Conservation (phyloP, 2,797 vertebrate genomes). For the Diglossa cyanea region DNA sequence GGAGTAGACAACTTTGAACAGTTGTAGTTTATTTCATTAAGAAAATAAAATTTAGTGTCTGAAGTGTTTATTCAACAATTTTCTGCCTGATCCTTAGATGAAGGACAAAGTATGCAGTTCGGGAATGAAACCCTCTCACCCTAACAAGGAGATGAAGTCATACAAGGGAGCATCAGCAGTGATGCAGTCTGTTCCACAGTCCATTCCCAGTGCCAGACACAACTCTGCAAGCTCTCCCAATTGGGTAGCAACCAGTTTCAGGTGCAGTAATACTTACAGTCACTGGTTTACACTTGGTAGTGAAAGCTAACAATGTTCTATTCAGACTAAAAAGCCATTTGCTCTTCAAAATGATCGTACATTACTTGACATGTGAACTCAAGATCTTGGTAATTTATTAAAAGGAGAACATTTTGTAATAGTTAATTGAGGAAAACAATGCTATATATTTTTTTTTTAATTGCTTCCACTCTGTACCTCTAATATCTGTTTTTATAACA, state of each 20-base stretch:
- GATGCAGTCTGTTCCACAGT: constrained; percentile 77
- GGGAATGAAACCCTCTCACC: constrained; percentile 69
- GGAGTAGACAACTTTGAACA: background rate
- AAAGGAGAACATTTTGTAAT: background rate
- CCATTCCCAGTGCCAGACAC: constrained; percentile 72
- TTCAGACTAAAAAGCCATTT: background rate
- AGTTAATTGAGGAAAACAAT: background rate
- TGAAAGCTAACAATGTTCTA: background rate
- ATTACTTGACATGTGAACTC: accelerated
- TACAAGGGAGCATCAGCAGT: constrained; percentile 65
- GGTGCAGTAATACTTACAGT: constrained; percentile 57
- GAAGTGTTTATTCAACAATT: background rate
- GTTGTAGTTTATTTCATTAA: background rate
- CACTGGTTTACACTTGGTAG: background rate
- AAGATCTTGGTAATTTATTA: background rate
- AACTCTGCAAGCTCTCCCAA: constrained; percentile 64
- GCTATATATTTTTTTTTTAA: background rate
- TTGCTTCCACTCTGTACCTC: background rate
- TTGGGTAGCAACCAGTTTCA: constrained; percentile 74
- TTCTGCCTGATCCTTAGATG: constrained; percentile 66
- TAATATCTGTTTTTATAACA: background rate
- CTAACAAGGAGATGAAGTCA: constrained; percentile 72
- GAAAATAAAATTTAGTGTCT: background rate
- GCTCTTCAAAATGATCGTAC: background rate
- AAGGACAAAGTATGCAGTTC: constrained; percentile 76